Base-by-base conservation (phyloP, 2,797 vertebrate species). In the Myotis findleyi region DNA sequence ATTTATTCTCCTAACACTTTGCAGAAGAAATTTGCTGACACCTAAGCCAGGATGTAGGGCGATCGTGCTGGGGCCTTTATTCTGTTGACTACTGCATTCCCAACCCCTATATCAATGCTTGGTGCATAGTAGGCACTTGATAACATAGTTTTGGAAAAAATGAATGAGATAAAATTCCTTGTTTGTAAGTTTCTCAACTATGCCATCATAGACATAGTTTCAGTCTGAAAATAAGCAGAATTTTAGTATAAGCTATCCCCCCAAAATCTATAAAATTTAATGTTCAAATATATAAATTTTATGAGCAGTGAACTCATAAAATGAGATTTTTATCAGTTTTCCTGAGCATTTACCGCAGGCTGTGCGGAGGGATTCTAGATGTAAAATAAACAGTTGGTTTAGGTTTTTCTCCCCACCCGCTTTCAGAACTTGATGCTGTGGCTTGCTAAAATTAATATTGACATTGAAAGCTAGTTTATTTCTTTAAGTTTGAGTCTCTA, bases 371-470 rank as follows among this genome's bases (percentile, higher is more conserved):
- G 51, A 88, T 21, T 10, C 55, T 53, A 64, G 51, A 66, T 88
- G 27, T 88, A 89, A 95, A 77, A 77, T 44, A 93, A 95, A 69
- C 18, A 86, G 16, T 51, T 59, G 21, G 66, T 91, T 81, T 66
- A 82, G 73, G 30, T 53, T 94, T 83, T 49, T 14, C 38, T 77
- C 51, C 30, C 41, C 44, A 14, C 20, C 21, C n/a, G 1, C 16
- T n/a, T 69, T 55, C 21, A 71, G 53, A 66, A 77, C 53, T 55
- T 55, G 18, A 47, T 47, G 27, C 33, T 51, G 69, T 81, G 36
- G 25, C 12, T 89, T 89, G 23, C 92, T 84, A 69, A 94, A 86
- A 90, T 97, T 97, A 94, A 91, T 87, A 51, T 68, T 84, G 87
- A 94, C 92, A 33, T 47, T 89, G 80, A 95, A 96, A 87, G 53